phyloP scores from a whole-genome alignment of 2,797 vertebrate species.

The Anabas testudineus region DNA sequence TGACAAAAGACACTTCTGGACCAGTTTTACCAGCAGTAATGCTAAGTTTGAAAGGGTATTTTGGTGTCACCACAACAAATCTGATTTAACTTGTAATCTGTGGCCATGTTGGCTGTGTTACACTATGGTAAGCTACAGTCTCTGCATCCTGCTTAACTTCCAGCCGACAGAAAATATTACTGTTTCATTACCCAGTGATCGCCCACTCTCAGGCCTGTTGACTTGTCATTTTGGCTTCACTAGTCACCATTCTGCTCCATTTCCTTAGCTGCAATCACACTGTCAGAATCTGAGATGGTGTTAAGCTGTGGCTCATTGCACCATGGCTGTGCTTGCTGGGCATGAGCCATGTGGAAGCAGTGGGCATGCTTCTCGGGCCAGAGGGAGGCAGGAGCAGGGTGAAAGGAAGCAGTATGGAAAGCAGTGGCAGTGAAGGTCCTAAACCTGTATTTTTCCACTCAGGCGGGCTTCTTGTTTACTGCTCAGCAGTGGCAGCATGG shows the following conservation, averaged over 20 bases:
- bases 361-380: slow-evolving; percentile 58
- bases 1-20: too few relatives aligned
- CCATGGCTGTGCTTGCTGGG: slow-evolving; percentile 72
- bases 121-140: not conserved
- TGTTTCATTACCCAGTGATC: slow-evolving; percentile 62
- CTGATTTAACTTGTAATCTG: too few relatives aligned
- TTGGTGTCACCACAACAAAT: too few relatives aligned
- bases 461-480: slow-evolving; percentile 68
- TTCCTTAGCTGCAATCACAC: slow-evolving; percentile 72
- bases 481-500: slow-evolving; percentile 60
- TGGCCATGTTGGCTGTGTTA: too few relatives aligned
- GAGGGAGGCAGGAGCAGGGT: slow-evolving; percentile 38
- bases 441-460: slow-evolving; percentile 70
- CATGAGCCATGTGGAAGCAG: slow-evolving; percentile 72
- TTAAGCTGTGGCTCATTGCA: slow-evolving; percentile 78
- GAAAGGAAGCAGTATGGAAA: slow-evolving; percentile 38
- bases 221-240: slow-evolving; percentile 72
- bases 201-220: slow-evolving; percentile 74
- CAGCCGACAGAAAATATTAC: slow-evolving; percentile 48
- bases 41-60: too few relatives aligned
- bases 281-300: slow-evolving; percentile 76
- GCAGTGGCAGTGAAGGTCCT: slow-evolving; percentile 40
- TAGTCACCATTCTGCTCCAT: slow-evolving; percentile 76
- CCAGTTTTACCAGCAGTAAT: too few relatives aligned
- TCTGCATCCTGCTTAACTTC: slow-evolving; percentile 38